These are phyloP conservation scores for Calyptomena viridis DNA, from an alignment of 2,113 vertebrate species.

Conservation along the genomic window DNA sequence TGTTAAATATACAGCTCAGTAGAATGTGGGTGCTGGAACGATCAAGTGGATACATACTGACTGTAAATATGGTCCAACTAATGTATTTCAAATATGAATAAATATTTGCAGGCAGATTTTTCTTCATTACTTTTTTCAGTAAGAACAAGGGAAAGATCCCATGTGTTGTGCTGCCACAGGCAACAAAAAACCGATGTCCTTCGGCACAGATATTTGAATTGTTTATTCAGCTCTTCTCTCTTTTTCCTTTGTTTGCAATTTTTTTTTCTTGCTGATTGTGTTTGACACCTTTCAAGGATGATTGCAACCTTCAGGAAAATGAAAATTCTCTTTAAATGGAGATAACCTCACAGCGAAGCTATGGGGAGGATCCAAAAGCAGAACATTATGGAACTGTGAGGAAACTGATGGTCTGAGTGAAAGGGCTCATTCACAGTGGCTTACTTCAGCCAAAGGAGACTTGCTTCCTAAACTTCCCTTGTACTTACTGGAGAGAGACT, in stretches of 20 bases:
- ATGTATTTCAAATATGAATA: background rate
- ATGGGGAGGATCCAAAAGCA: background rate
- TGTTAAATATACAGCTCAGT: background rate
- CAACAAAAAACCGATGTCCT: background rate
- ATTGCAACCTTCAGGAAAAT: background rate
- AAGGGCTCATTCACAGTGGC: background rate
- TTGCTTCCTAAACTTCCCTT: background rate
- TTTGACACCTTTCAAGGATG: background rate
- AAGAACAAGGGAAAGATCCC: background rate
- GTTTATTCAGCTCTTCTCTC: background rate
- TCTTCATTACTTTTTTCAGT: background rate
- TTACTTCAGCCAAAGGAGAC: background rate
- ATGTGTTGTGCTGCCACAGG: background rate
- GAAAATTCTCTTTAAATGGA: background rate
- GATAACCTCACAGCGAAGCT: background rate
- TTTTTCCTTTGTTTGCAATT: background rate
- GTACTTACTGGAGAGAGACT: background rate
- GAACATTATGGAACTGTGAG: background rate
- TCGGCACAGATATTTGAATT: background rate
- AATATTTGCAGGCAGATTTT: background rate
- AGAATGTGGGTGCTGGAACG: background rate
- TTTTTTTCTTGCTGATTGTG: background rate
- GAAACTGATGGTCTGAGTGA: background rate
- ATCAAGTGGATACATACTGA: background rate
- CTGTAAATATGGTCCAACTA: background rate